Evolutionary conservation across 2,113 vertebrate genomes (phyloP).

Genomic region (Gymnarchus niloticus): DNA sequence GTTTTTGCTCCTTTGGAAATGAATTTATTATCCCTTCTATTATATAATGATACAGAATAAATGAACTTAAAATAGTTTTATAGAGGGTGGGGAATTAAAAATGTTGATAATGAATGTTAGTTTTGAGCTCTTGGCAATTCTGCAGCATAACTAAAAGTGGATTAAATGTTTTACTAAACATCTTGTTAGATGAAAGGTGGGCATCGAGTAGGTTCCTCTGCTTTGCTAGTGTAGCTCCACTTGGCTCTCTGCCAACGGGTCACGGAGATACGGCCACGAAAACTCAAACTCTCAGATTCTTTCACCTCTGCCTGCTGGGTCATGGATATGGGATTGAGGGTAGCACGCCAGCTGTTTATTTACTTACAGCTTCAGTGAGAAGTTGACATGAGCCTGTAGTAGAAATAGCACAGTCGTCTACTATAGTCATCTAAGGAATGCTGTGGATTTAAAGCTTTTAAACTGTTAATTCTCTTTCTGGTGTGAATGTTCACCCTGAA

Average conservation of each 20-base stretch:
- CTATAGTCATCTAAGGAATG: neutral
- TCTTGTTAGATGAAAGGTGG: conserved; percentile 13
- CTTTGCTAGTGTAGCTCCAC: too few species aligned
- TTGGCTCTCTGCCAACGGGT: neutral
- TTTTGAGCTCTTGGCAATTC: conserved; percentile 42
- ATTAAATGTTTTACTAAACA: conserved; percentile 41
- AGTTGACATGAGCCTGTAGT: neutral
- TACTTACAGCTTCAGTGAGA: conserved; percentile 14
- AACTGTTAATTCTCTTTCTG: neutral
- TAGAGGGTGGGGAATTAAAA: neutral
- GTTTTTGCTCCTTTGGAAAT: neutral
- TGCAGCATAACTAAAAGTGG: conserved; percentile 45
- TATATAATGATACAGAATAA: neutral
- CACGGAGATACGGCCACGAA: neutral
- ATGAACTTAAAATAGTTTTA: neutral
- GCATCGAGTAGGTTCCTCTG: neutral
- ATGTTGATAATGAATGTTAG: neutral
- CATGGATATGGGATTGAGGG: neutral
- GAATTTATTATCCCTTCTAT: neutral
- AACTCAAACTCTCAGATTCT: conserved; percentile 4
- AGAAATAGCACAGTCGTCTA: neutral
- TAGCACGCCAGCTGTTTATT: neutral
- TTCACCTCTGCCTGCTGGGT: conserved; percentile 4
- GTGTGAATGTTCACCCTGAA: neutral
- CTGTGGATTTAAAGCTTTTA: neutral